Evolutionary conservation across 1,140 invertebrate species (phyloP).

Genomic region (Heliconius melpomene): DNA sequence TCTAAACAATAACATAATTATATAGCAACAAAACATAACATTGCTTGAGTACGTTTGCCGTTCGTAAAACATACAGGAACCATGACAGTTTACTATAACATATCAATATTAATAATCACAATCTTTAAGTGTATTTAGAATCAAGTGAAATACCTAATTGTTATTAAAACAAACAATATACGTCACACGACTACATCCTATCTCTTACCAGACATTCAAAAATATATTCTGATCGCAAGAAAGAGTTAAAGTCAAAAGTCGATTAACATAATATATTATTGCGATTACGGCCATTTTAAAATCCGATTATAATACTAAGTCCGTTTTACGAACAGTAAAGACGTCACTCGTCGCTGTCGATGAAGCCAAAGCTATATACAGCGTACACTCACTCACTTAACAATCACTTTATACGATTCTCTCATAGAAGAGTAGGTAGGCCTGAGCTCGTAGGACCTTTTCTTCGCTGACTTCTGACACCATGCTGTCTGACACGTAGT

Average conservation of each 20-base stretch:
- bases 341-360: not conserved
- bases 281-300: too few relatives aligned
- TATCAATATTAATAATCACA: not conserved
- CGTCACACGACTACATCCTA: not conserved
- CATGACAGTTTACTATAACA: conserved; percentile 16
- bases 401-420: conserved; percentile 85
- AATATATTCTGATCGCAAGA: too few relatives aligned
- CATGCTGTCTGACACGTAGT: conserved; percentile 93
- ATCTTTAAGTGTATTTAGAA: not conserved
- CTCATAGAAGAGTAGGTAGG: conserved; percentile 99
- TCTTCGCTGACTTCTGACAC: conserved; percentile 91
- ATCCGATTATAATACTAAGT: not conserved
- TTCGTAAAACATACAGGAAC: conserved; percentile 28
- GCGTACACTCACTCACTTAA: conserved; percentile 34
- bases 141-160: not conserved
- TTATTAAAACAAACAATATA: not conserved
- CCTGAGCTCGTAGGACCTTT: conserved; percentile 91
- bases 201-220: not conserved
- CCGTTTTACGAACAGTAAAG: conserved; percentile 12
- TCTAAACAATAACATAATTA: conserved; percentile 10
- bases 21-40: conserved; percentile 9
- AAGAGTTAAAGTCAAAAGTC: too few relatives aligned
- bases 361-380: conserved; percentile 58
- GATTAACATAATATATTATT: not conserved
- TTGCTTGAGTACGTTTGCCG: not conserved